Base-by-base conservation (phyloP, 2,113 vertebrate species). In the Otis tarda region DNA sequence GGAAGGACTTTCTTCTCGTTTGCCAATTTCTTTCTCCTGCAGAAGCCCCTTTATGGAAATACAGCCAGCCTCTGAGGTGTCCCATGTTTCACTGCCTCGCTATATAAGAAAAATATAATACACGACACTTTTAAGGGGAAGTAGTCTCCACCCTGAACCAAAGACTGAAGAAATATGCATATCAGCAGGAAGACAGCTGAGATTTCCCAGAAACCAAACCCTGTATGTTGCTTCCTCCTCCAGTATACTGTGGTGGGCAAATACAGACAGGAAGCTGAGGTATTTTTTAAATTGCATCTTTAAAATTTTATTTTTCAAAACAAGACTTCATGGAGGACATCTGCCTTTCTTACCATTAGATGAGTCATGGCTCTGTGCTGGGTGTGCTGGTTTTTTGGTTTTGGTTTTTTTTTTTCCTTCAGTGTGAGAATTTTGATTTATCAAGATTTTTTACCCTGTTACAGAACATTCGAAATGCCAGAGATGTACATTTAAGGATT, bases 231-330 rank as follows among this genome's bases (percentile, higher is more conserved):
- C 39, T 28, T 79, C n/a, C 65, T 69, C 28, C 31, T 84, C 49
- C 22, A 24, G 22, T 89, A 20, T 56, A 35, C 35, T 80, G 47
- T 79, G 31, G 63, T 86, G 69, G 55, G 33, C 59, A 93, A 95
- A 83, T 75, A 67, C 45, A 92, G 90, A 63, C 93, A 76, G 83
- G 60, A 89, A 96, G 50, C 55, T 67, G 82, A 94, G 41, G 61
- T 83, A 87, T 87, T 73, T 92, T 95, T 83, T 24, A 81, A 96
- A 94, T 67, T 70, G 39, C 41, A 81, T 94, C 87, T 93, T 90
- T 92, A 74, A 93, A 90, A 81, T 79, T 91, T 35, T 50, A n/a
- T 52, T 91, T 73, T 83, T 94, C 70, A 80, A 87, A 94, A 87
- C 59, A 89, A 55, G 69, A 80, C 50, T 86, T 73, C 78, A 52